Base-by-base conservation (phyloP, 2,888 invertebrate genomes). In the Pollenia amentaria region DNA sequence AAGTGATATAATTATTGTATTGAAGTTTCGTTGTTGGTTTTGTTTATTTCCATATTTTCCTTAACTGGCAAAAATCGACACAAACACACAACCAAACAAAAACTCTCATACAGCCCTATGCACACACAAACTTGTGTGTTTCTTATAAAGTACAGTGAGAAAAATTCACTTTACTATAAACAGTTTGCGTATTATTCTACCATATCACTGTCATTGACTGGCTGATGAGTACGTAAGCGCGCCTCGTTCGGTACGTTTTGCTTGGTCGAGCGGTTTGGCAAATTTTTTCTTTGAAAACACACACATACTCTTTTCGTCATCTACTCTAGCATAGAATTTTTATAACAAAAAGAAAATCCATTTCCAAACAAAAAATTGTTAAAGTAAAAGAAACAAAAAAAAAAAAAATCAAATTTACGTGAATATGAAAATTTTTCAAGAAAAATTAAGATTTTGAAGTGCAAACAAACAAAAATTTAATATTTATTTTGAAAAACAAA, bases 161-260 rank as follows among this genome's bases (percentile, higher is more conserved):
- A 62, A 84, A 73, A 80, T 72, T 64, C 78, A 84, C 78, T 79
- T 73, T 83, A 48, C 84, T 78, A 76, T 38, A 53, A 11, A 48
- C 76, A 72, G 60, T 73, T 73, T 60, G 69, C 81, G 72, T 81
- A 75, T 73, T 77, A 81, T 87, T 84, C 82, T 84, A 80, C 87
- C 87, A 87, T 87, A 87, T 84, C 87, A 81, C 62, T 87, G 84
- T 81, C 84, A 87, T 84, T 87, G 77, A 87, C 87, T 87, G 87
- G 80, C 84, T 87, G 87, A 81, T 87, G 84, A 87, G 84, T 87
- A 87, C 87, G 87, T 87, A 81, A 84, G 80, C 84, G 87, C 87
- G 84, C 80, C 87, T 80, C 73, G 80, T 81, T 84, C 87, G 80
- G 80, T 87, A 81, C 87, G 69, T 87, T 87, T 80, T 84, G 62